phyloP scores from a whole-genome alignment of 2,797 vertebrate genomes.

The Phaenicophaeus curvirostris region DNA sequence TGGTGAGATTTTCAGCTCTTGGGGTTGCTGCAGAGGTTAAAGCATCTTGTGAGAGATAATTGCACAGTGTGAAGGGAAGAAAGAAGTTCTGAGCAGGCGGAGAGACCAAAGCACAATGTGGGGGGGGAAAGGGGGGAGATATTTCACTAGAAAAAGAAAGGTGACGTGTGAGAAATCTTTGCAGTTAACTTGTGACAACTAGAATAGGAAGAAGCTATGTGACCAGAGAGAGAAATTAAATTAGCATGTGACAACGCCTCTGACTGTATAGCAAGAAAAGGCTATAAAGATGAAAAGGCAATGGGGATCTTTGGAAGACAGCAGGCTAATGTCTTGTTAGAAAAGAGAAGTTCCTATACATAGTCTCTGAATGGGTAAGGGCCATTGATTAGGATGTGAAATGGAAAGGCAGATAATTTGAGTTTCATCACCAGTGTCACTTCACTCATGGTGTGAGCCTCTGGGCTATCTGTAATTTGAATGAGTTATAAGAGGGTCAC shows the following conservation, averaged over 20 bases:
- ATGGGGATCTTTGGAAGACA: background rate
- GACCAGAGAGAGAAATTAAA: constrained; percentile 3
- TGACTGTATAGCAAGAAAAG: background rate
- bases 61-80: constrained; percentile 8
- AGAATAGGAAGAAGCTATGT: background rate
- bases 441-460: background rate
- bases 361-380: background rate
- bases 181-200: background rate
- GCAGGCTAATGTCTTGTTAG: background rate
- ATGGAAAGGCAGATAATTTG: background rate
- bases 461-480: background rate
- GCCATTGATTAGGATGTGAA: background rate
- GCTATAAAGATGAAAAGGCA: background rate
- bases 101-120: background rate
- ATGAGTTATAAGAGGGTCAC: background rate
- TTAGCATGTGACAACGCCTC: background rate
- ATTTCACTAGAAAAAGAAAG: background rate
- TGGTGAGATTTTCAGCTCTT: constrained; percentile 2
- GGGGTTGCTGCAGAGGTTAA: background rate
- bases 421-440: background rate
- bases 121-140: background rate
- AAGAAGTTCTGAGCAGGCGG: background rate
- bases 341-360: background rate
- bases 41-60: constrained; percentile 27
- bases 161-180: background rate